Evolutionary conservation across 1,140 invertebrate species (phyloP).

Genomic region (Drosophila jambulina): DNA sequence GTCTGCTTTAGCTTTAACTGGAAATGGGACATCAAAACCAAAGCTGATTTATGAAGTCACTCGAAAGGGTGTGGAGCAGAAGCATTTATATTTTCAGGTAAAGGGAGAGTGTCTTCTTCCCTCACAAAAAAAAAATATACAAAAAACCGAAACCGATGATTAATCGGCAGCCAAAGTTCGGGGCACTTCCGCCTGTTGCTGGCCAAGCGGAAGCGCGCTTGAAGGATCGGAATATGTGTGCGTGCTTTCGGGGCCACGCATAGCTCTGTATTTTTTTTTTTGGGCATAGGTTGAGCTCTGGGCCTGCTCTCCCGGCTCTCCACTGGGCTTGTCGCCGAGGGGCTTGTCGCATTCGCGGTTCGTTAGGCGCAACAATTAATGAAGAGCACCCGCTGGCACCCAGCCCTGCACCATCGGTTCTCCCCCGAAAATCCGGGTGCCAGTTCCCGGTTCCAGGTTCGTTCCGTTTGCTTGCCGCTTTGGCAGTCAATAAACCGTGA

Average conservation of each 20-base stretch:
- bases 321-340: conserved; percentile 25
- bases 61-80: background rate
- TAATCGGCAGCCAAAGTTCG: conserved; percentile 16
- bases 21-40: background rate
- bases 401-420: background rate
- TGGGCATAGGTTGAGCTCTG: conserved; percentile 1
- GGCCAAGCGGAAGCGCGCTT: conserved; percentile 70
- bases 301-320: background rate
- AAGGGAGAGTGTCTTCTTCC: background rate
- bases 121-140: background rate
- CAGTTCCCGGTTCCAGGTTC: background rate
- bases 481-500: conserved; percentile 70
- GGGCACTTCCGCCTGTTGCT: conserved; percentile 51
- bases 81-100: background rate
- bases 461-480: conserved; percentile 28
- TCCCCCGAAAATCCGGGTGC: background rate
- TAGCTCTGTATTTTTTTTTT: background rate
- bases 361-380: conserved; percentile 78
- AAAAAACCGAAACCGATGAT: conserved; percentile 16
- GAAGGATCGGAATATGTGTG: conserved; percentile 59
- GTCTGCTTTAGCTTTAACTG: background rate
- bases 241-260: conserved; percentile 1
- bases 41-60: background rate
- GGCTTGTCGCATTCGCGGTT: conserved; percentile 72
- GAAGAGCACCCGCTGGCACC: conserved; percentile 10